Conservation (phyloP, 1,140 invertebrate species). For the Onthophagus taurus region DNA sequence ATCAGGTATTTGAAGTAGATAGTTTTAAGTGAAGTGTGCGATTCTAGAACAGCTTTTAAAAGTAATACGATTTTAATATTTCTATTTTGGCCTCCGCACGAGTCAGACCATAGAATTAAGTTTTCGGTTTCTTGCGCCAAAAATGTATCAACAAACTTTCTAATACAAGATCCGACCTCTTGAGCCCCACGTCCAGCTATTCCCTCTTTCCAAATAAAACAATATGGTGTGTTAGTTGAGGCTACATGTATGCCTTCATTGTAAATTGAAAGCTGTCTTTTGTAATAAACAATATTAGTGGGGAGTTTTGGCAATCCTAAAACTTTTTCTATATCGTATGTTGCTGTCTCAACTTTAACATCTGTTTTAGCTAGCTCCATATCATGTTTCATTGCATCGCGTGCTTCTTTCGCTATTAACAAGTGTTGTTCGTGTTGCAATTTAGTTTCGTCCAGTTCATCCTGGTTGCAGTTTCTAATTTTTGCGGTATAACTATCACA, state of each 20-base stretch:
- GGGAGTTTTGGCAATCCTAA: conserved; percentile 10
- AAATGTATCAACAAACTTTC: not conserved
- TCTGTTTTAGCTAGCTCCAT: not conserved
- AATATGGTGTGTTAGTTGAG: conserved; percentile 1
- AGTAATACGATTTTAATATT: conserved; percentile 9
- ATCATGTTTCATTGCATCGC: conserved; percentile 1
- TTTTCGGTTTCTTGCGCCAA: not conserved
- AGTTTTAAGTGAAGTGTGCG: conserved; percentile 2
- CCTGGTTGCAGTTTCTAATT: not conserved
- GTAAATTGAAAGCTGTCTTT: conserved; percentile 7
- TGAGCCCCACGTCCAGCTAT: conserved; percentile 4
- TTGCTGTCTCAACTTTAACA: conserved; percentile 4
- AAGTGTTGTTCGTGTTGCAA: not conserved
- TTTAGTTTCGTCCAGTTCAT: conserved; percentile 3
- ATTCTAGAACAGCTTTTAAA: conserved; percentile 1
- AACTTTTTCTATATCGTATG: conserved; percentile 11
- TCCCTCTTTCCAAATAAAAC: conserved; percentile 5
- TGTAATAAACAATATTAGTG: conserved; percentile 13
- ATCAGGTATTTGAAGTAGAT: conserved; percentile 1
- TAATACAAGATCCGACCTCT: conserved; percentile 4
- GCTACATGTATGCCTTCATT: conserved; percentile 1
- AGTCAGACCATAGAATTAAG: conserved; percentile 5
- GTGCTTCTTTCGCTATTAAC: not conserved
- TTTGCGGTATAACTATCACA: conserved; percentile 4
- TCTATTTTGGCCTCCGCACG: conserved; percentile 5